phyloP scores from a whole-genome alignment of 2,113 vertebrate species.

The Oceanites oceanicus region DNA sequence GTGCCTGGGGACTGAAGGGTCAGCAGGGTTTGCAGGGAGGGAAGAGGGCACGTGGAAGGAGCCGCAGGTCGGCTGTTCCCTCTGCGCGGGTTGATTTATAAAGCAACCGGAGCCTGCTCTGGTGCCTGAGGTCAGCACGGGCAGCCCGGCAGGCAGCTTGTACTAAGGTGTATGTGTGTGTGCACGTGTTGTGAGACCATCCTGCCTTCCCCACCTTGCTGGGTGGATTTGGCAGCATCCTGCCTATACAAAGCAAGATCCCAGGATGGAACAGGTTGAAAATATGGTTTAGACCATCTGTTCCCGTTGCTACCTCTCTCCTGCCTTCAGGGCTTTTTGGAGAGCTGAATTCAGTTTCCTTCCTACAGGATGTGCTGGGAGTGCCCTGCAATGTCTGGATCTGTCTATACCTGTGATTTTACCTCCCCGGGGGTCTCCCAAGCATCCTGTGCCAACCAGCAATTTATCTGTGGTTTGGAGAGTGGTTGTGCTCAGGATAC shows the following conservation, averaged over 20 bases:
- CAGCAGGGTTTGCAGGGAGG: not conserved
- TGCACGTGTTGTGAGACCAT: not conserved
- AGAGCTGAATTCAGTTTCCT: not conserved
- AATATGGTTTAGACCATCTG: not conserved
- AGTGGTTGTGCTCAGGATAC: not conserved
- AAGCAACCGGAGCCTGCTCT: not conserved
- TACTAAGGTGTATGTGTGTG: accelerated
- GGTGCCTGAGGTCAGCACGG: too few species aligned
- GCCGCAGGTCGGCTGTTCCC: not conserved
- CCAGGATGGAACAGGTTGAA: not conserved
- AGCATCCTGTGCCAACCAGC: not conserved
- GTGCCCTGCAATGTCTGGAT: not conserved
- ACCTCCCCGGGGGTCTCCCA: not conserved
- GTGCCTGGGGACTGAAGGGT: not conserved
- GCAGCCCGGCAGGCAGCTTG: not conserved
- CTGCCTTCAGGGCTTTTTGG: not conserved
- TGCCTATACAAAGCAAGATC: not conserved
- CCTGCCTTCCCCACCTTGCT: not conserved
- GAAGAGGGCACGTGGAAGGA: accelerated
- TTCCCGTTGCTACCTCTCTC: not conserved
- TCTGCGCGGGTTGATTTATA: accelerated
- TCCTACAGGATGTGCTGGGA: not conserved
- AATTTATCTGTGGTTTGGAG: not conserved
- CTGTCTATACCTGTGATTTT: not conserved
- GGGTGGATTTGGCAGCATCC: not conserved